Evolutionary conservation across 2,113 vertebrate genomes (phyloP).

Genomic region (Marmota monax): DNA sequence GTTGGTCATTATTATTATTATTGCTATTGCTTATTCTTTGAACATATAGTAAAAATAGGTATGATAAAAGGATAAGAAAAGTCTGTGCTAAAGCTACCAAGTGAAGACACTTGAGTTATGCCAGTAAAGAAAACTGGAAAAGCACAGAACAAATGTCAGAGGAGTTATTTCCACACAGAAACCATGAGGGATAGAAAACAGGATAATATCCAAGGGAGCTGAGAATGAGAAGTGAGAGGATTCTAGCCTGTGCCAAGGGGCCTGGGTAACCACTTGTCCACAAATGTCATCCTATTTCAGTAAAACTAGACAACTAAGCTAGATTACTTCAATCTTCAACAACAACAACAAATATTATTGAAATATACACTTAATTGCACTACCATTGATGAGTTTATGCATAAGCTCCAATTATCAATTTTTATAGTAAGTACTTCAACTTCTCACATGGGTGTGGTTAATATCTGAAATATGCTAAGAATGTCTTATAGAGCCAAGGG

Average conservation of each 20-base stretch:
- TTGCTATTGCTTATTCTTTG: neutral
- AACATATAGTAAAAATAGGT: neutral
- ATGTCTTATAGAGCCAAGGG: neutral
- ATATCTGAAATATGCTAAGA: neutral
- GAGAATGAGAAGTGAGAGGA: conserved; percentile 46
- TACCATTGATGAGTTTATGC: neutral
- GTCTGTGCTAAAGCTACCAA: neutral
- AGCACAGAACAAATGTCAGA: neutral
- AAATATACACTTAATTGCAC: neutral
- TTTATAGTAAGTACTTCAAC: neutral
- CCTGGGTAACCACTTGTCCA: neutral
- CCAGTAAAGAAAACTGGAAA: neutral
- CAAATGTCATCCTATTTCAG: conserved; percentile 36
- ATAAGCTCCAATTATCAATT: neutral
- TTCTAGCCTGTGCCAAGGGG: conserved; percentile 42
- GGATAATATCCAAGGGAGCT: neutral
- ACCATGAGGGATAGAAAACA: neutral
- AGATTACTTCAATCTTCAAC: neutral
- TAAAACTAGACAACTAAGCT: neutral
- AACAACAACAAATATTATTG: neutral
- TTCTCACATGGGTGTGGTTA: neutral
- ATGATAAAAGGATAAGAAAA: neutral
- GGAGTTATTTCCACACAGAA: conserved; percentile 14
- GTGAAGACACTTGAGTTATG: conserved; percentile 13
- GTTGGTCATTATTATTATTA: neutral